Conservation (phyloP, 2,113 vertebrate genomes). For the Lophura nycthemera region DNA sequence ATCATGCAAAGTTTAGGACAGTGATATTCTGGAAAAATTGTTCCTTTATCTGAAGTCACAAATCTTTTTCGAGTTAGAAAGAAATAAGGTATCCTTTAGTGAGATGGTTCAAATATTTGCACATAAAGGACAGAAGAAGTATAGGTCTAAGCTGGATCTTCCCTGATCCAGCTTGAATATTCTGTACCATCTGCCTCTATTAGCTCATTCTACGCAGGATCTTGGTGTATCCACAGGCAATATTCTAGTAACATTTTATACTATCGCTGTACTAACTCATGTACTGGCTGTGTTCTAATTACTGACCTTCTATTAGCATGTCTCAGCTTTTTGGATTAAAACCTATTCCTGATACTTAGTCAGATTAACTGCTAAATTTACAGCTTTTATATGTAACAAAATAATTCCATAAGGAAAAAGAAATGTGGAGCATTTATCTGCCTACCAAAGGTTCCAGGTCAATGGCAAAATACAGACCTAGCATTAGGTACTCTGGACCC, state of each 20-base stretch:
- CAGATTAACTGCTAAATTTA: not conserved
- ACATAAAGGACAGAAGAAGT: fast-evolving
- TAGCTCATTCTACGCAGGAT: not conserved
- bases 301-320: not conserved
- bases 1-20: not conserved
- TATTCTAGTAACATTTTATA: not conserved
- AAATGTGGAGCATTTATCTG: not conserved
- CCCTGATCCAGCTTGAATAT: not conserved
- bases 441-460: not conserved
- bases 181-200: not conserved
- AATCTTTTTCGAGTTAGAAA: not conserved
- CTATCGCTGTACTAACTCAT: not conserved
- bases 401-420: no score
- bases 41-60: not conserved
- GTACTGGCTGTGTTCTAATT: not conserved
- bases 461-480: not conserved
- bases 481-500: not conserved
- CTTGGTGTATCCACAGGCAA: not conserved
- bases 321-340: not conserved
- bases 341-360: not conserved
- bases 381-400: not conserved
- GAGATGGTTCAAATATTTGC: not conserved
- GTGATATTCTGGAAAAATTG: not conserved
- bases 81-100: not conserved
- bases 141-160: not conserved